phyloP scores from a whole-genome alignment of 2,888 invertebrate genomes.

The Sinohyriopsis cumingii region DNA sequence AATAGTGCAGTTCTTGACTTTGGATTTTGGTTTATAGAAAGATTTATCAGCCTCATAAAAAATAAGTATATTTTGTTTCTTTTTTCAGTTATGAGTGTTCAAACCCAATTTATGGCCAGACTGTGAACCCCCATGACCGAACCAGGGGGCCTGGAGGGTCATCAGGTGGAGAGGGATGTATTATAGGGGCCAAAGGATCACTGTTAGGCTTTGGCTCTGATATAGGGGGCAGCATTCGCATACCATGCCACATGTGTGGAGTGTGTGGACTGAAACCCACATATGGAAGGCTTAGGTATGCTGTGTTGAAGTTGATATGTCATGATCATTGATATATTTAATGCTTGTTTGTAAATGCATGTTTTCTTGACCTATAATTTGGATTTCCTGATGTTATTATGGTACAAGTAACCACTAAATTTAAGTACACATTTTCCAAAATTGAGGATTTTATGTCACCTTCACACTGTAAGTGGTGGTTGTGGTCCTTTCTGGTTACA shows the following conservation, averaged over 20 bases:
- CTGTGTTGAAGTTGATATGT: background rate
- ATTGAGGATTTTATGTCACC: no score
- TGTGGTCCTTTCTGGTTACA: no score
- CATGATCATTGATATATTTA: no score
- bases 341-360: no score
- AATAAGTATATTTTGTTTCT: background rate
- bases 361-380: no score
- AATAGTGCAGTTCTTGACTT: no score
- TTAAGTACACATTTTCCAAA: no score
- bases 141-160: conserved; percentile 72
- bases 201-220: conserved; percentile 70
- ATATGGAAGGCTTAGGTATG: conserved; percentile 62
- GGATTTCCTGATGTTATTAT: no score
- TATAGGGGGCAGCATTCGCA: conserved; percentile 73
- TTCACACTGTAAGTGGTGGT: no score
- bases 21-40: no score
- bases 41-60: background rate
- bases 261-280: conserved; percentile 73
- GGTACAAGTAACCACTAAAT: no score
- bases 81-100: conserved; percentile 50
- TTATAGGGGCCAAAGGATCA: conserved; percentile 72
- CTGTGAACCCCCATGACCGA: conserved; percentile 71
- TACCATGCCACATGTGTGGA: conserved; percentile 74
- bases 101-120: conserved; percentile 57
- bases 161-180: conserved; percentile 72